Evolutionary conservation across 2,888 invertebrate genomes (phyloP).

Genomic region (Conomelus anceps): DNA sequence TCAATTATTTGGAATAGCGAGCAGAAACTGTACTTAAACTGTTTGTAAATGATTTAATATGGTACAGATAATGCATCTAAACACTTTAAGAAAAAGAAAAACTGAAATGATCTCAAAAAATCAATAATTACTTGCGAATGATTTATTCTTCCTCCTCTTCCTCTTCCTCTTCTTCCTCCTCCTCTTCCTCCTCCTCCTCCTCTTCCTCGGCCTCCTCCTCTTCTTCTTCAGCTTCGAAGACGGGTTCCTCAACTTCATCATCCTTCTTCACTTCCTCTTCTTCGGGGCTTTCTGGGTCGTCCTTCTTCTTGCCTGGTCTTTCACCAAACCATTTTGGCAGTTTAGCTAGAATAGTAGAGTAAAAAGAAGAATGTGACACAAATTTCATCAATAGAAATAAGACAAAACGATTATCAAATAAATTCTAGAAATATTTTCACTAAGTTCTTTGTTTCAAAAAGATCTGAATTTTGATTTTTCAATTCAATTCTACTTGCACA

Average conservation of each 20-base stretch:
- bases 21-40: too few relatives aligned
- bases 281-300: slow-evolving; percentile 82
- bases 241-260: slow-evolving; percentile 63
- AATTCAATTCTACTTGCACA: too few relatives aligned
- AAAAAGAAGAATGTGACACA: too few relatives aligned
- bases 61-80: too few relatives aligned
- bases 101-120: background rate
- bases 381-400: too few relatives aligned
- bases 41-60: too few relatives aligned
- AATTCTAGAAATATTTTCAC: too few relatives aligned
- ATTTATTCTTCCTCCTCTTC: slow-evolving; percentile 40
- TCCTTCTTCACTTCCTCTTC: slow-evolving; percentile 79
- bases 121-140: background rate
- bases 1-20: too few relatives aligned
- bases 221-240: slow-evolving; percentile 63
- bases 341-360: slow-evolving; percentile 58
- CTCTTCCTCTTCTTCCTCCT: slow-evolving; percentile 67
- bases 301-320: slow-evolving; percentile 86
- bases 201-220: slow-evolving; percentile 60
- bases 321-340: slow-evolving; percentile 95
- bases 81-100: too few relatives aligned
- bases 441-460: too few relatives aligned
- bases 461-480: too few relatives aligned
- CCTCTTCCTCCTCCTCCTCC: slow-evolving; percentile 55
- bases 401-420: too few relatives aligned